Conservation (phyloP, 2,113 vertebrate genomes). For the Paralichthys olivaceus region DNA sequence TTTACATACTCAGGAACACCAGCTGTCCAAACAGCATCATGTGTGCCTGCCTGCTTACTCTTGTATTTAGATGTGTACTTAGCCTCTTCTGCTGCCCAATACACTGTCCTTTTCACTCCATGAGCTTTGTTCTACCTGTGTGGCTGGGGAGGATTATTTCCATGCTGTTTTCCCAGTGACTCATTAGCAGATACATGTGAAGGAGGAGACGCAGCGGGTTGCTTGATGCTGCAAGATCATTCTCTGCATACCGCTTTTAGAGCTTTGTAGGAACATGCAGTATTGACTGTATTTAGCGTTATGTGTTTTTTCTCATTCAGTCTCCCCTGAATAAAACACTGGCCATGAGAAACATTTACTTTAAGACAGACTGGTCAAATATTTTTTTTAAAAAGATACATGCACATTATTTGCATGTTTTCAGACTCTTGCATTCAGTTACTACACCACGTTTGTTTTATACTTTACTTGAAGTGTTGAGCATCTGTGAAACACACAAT, state of each 20-base stretch:
- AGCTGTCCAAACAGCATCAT: slow-evolving; percentile 85
- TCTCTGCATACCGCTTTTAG: slow-evolving; percentile 32
- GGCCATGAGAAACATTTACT: neutral
- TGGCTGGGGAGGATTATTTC: slow-evolving; percentile 77
- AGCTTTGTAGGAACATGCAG: slow-evolving; percentile 24
- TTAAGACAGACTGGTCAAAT: neutral
- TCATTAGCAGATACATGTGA: slow-evolving; percentile 64
- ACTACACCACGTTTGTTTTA: neutral
- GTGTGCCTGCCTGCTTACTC: slow-evolving; percentile 81
- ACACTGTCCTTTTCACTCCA: slow-evolving; percentile 78
- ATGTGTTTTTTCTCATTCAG: neutral
- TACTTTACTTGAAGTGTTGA: slow-evolving; percentile 26
- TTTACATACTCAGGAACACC: slow-evolving; percentile 74
- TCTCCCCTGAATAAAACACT: neutral
- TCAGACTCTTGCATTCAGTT: slow-evolving; percentile 2
- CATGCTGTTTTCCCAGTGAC: slow-evolving; percentile 62
- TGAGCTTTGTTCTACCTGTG: slow-evolving; percentile 82
- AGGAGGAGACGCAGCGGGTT: slow-evolving; percentile 36
- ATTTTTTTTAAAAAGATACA: neutral
- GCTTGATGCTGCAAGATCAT: slow-evolving; percentile 43
- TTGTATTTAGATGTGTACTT: slow-evolving; percentile 82
- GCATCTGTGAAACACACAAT: slow-evolving; percentile 43
- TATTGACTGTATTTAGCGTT: neutral
- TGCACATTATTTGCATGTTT: slow-evolving; percentile 21
- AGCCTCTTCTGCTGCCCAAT: slow-evolving; percentile 74